Evolutionary conservation across 1,140 invertebrate species (phyloP).

Genomic region (Vanessa atalanta): DNA sequence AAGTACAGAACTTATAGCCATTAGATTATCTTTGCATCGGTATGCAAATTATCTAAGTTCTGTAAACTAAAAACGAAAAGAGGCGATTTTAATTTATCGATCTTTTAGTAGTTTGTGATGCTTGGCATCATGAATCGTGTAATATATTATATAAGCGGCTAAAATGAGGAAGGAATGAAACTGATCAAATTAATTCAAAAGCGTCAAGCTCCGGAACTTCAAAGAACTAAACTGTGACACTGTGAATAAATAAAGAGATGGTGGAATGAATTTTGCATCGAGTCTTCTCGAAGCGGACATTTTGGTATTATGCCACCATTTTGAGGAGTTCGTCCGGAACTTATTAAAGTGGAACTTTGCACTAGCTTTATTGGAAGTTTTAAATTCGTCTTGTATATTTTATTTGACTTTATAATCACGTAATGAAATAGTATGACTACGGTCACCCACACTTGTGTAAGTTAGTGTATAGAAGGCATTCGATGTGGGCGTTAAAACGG

Average conservation of each 20-base stretch:
- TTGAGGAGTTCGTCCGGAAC: neutral
- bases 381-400: conserved; percentile 3
- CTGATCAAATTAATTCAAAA: conserved; percentile 1
- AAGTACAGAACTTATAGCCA: no score
- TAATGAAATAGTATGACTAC: neutral
- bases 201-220: neutral
- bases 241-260: conserved; percentile 3
- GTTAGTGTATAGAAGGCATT: no score
- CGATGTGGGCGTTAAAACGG: no score
- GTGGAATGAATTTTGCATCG: conserved; percentile 4
- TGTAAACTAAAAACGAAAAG: no score
- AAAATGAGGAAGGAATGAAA: neutral
- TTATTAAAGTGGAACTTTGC: conserved; percentile 11
- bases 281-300: conserved; percentile 3
- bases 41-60: no score
- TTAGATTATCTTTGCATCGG: no score
- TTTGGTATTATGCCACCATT: conserved; percentile 1
- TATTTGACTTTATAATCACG: neutral
- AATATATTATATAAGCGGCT: neutral
- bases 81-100: no score
- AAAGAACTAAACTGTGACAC: conserved; percentile 9
- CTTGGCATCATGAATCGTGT: no score
- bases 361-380: conserved; percentile 4
- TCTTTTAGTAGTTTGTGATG: no score
- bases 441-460: no score